Base-by-base conservation (phyloP, 2,113 vertebrate species). In the Larimichthys polyactis region DNA sequence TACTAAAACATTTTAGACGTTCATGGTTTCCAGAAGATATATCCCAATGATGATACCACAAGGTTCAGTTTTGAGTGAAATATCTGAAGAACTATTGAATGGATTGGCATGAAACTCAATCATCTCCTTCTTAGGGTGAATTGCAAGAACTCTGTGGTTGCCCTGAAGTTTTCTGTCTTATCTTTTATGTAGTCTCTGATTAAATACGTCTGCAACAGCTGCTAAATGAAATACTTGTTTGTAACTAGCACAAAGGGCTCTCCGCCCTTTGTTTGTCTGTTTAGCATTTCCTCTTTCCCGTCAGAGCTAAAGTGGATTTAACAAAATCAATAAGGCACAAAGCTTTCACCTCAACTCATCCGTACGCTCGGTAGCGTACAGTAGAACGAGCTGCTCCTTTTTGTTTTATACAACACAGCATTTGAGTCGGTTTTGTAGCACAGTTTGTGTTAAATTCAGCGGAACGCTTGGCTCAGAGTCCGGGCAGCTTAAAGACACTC, bases 401-500 rank as follows among this genome's bases (percentile, higher is more conserved):
- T 54, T 85, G 74, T 87, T 74, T 78, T 59, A 67, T 63, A 85
- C 76, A 85, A 20, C 10, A 3, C 48, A 1, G 65, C 11, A 24
- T 16, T 11, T 19, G 20, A 57, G 40, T 40, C 20, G 15, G 24
- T 76, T 76, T 65, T 49, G 40, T 24, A 20, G 32, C 8, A 7
- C 51, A 9, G 43, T 59, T 27, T 52, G 57, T 80, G 84, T 83
- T 75, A 59, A 77, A 87, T 77, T 87, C 84, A 86, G 67, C 55
- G 78, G 52, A 88, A 71, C 52, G 3, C 62, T 83, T 69, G 75
- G 68, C 82, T 80, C 55, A 6, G 22, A 62, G 80, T 84, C 70
- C 0, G 60, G 40, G 71, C 82, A 43, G 82, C 87, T 84, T 71
- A 82, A 87, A 92, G 83, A 89, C 79, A 55, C 79, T 85, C 67